phyloP scores from a whole-genome alignment of 2,113 vertebrate species.

The Heloderma charlesbogerti region DNA sequence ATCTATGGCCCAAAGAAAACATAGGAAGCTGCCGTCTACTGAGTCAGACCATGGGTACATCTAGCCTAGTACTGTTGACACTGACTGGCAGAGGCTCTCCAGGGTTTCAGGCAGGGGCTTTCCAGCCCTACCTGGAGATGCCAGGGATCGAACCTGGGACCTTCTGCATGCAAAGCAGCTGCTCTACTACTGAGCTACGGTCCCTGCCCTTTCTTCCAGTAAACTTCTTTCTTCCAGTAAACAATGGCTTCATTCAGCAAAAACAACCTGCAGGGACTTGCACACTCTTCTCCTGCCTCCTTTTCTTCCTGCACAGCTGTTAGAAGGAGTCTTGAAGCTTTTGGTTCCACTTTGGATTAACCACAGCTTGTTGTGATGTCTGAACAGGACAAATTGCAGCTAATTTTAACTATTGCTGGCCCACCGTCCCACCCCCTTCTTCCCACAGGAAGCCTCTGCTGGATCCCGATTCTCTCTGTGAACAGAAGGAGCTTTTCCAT shows the following conservation, averaged over 20 bases:
- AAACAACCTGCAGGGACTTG: neutral
- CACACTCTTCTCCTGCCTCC: neutral
- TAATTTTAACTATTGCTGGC: neutral
- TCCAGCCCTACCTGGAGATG: neutral
- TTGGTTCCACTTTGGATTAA: neutral
- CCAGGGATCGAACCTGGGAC: too few species aligned
- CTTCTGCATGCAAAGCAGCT: too few species aligned
- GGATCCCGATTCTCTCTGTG: neutral
- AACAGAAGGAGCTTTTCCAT: neutral
- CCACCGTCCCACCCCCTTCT: neutral
- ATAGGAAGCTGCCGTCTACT: neutral
- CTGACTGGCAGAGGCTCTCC: neutral
- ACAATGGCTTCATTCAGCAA: too few species aligned
- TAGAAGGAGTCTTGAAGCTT: neutral
- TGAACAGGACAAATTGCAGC: neutral
- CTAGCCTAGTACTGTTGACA: too few species aligned
- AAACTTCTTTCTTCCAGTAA: too few species aligned
- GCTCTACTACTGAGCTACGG: too few species aligned
- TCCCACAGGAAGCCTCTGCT: neutral
- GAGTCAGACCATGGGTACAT: too few species aligned
- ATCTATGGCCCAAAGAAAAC: neutral
- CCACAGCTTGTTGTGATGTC: neutral
- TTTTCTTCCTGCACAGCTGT: neutral
- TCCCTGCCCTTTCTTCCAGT: too few species aligned
- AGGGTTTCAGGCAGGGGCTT: neutral